These are phyloP conservation scores for Sarcophilus harrisii DNA, from an alignment of 2,797 vertebrate species.

Conservation along the genomic window DNA sequence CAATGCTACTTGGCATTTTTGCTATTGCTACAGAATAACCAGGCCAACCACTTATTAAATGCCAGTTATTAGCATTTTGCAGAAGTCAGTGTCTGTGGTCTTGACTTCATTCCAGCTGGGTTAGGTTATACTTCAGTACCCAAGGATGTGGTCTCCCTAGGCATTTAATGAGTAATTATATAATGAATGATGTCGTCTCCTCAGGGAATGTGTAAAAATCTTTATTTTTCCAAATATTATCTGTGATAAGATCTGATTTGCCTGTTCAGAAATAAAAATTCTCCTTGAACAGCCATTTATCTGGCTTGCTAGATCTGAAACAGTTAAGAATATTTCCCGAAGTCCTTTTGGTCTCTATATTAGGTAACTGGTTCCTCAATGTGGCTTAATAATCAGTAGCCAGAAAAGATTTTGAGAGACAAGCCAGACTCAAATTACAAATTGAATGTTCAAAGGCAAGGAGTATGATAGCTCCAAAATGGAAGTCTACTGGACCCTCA, in stretches of 20 bases:
- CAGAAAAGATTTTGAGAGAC: background rate
- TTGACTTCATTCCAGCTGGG: background rate
- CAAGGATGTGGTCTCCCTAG: background rate
- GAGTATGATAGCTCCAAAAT: background rate
- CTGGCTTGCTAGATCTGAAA: background rate
- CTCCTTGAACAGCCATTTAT: background rate
- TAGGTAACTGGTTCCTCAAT: background rate
- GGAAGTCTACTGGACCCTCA: background rate
- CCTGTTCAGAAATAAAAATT: background rate
- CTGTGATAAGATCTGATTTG: background rate
- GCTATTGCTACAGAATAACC: background rate
- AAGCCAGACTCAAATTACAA: background rate
- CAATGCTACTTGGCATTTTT: background rate
- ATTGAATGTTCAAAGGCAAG: background rate
- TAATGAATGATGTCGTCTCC: background rate
- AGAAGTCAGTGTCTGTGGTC: background rate
- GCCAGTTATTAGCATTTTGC: background rate
- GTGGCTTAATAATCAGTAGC: background rate
- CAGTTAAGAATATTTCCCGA: background rate
- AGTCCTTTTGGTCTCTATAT: background rate
- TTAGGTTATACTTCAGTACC: background rate
- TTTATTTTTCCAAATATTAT: background rate
- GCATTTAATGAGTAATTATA: background rate
- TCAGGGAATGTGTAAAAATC: background rate
- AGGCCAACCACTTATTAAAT: background rate